A percentile compares a stretch with the other conserved stretches of the same genome.
These are phyloP conservation scores for Gadus chalcogrammus DNA, from an alignment of 2,113 vertebrate genomes.

Conservation along the genomic window DNA sequence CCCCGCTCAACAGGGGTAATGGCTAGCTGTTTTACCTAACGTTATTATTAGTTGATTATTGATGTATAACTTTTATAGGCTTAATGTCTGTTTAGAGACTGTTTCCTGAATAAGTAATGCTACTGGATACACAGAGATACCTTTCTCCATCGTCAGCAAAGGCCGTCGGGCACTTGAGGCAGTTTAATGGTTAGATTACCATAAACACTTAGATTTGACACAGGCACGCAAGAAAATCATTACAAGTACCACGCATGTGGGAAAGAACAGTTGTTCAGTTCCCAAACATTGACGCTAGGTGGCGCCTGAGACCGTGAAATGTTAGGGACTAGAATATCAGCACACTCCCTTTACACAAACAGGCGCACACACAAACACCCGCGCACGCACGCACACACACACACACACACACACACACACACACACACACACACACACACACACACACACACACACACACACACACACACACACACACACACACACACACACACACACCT, in stretches of 20 bases:
- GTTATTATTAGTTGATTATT: no score
- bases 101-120: no score
- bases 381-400: slow-evolving; percentile 30
- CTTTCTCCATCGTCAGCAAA: no score
- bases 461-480: slow-evolving; percentile 10
- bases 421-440: slow-evolving; percentile 28
- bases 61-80: no score
- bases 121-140: no score
- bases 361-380: slow-evolving; percentile 22
- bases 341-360: slow-evolving; percentile 26
- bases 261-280: slow-evolving; percentile 25
- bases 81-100: no score
- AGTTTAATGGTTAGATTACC: no score
- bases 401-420: slow-evolving; percentile 24
- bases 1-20: slow-evolving; percentile 4
- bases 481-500: no score
- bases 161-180: no score
- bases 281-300: slow-evolving; percentile 52
- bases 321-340: slow-evolving; percentile 12
- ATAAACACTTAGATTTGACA: no score
- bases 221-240: no score
- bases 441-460: slow-evolving; percentile 32
- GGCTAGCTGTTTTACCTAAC: neutral
- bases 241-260: neutral
- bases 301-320: slow-evolving; percentile 67